These are phyloP conservation scores for Centropyge bicolor DNA, from an alignment of 2,797 vertebrate genomes.

Conservation along the genomic window DNA sequence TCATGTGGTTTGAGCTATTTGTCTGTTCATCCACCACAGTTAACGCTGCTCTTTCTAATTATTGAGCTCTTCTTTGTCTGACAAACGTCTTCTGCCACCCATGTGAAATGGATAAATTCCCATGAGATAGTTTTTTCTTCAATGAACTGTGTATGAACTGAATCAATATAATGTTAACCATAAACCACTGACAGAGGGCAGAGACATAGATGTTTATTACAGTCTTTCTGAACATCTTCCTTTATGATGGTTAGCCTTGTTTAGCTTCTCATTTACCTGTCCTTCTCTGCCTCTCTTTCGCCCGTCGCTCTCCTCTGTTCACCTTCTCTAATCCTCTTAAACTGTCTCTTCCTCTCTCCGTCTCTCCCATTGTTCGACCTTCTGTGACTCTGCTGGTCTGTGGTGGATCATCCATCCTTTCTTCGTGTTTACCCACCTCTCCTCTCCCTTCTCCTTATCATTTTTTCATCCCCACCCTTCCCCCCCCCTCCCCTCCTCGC, in stretches of 20 bases:
- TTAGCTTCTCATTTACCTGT: constrained; percentile 38
- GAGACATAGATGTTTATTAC: neutral
- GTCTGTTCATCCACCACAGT: neutral
- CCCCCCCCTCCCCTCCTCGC: neutral
- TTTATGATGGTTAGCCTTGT: constrained; percentile 12
- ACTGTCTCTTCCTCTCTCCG: constrained; percentile 30
- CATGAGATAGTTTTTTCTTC: neutral
- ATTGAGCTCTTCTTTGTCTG: neutral
- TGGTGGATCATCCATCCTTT: constrained; percentile 52
- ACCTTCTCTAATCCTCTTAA: constrained; percentile 56
- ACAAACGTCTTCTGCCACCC: neutral
- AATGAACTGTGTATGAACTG: constrained; percentile 42
- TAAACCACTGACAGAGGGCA: neutral
- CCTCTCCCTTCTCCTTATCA: constrained; percentile 12
- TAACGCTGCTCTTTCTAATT: neutral
- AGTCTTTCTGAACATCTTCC: neutral
- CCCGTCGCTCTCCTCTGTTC: constrained; percentile 25
- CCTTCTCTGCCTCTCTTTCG: neutral
- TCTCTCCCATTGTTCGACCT: constrained; percentile 51
- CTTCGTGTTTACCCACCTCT: constrained; percentile 55
- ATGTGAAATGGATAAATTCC: constrained; percentile 10
- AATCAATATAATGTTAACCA: constrained; percentile 28
- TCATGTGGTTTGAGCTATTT: constrained; percentile 6
- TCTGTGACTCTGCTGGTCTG: constrained; percentile 49
- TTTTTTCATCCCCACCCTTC: constrained; percentile 18